Evolutionary conservation across 2,113 vertebrate genomes (phyloP), one percentile per base, ranked within the genome.

Genomic region (Craseonycteris thonglongyai): DNA sequence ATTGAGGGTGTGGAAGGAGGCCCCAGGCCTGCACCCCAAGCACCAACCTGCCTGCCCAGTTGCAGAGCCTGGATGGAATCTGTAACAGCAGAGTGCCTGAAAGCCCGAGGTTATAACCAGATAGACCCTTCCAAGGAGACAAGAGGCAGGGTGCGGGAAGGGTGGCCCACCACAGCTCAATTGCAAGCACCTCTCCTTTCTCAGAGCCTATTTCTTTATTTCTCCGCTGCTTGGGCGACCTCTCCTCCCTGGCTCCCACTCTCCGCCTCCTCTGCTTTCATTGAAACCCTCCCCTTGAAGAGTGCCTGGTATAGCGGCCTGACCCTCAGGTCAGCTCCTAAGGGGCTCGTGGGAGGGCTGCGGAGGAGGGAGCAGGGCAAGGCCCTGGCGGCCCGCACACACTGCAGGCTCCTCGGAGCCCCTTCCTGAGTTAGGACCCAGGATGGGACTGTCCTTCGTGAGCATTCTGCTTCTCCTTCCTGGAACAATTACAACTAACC

Each of bases 281-380:
- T 85, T 95, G 95, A 93, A 96, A 96, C 78, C 84, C 92, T 89
- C 72, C 90, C 95, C 68, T 96, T 47, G 38, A 94, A 40, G 95
- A 97, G 96, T 93, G 95, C 97, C 82, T 66, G 94, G 96, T 95
- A 97, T 97, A 97, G 97, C 45, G 38, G 95, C 72, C 97, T 98
- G 98, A 98, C 98, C 98, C 96, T 75, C 6, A 90, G 98, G 98
- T 98, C 98, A 98, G 94, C 94, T 98, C 98, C 98, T 91, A n/a
- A 89, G 84, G 97, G 98, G 95, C 93, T 88, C 54, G 18, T 49
- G 28, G 82, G 95, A 96, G 95, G 93, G 33, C 35, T 84, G 35
- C n/a, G n/a, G 24, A 91, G 56, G 82, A 61, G 65, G 76, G 54
- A 75, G 66, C 47, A 15, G n/a, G 38, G 51, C 45, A 81, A 91